Conservation (phyloP, 2,888 invertebrate genomes). For the Neoscelio sp. region DNA sequence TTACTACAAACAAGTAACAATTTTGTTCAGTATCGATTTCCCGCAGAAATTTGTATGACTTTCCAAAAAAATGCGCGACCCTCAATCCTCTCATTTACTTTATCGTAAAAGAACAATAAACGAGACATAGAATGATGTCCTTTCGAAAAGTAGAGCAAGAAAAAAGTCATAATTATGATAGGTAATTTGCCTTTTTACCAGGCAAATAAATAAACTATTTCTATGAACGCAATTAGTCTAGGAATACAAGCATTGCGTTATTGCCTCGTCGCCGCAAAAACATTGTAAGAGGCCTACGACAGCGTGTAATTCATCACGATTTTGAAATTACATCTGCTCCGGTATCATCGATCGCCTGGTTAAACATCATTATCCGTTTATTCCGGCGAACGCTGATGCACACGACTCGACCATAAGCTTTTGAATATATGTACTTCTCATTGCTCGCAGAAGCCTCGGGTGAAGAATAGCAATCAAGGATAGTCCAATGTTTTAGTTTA, state of each 20-base stretch:
- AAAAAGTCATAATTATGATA: constrained; percentile 27
- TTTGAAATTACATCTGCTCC: constrained; percentile 34
- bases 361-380: constrained; percentile 54
- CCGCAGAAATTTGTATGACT: no score
- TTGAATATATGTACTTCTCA: constrained; percentile 53
- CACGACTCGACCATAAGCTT: constrained; percentile 51
- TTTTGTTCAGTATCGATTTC: no score
- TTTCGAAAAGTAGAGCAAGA: constrained; percentile 15
- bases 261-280: constrained; percentile 15
- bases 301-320: constrained; percentile 39
- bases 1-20: no score
- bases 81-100: no score
- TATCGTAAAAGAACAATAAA: no score
- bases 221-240: constrained; percentile 19
- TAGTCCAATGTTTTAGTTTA: no score
- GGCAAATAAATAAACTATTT: constrained; percentile 13
- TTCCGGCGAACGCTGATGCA: constrained; percentile 35
- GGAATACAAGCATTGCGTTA: constrained; percentile 10
- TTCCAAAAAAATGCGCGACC: no score
- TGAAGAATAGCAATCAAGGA: constrained; percentile 56
- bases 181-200: background rate
- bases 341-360: constrained; percentile 45
- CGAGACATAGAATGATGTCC: constrained; percentile 24
- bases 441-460: constrained; percentile 55
- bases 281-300: constrained; percentile 10